phyloP scores from a whole-genome alignment of 2,113 vertebrate genomes.

The Nycticorax nycticorax region DNA sequence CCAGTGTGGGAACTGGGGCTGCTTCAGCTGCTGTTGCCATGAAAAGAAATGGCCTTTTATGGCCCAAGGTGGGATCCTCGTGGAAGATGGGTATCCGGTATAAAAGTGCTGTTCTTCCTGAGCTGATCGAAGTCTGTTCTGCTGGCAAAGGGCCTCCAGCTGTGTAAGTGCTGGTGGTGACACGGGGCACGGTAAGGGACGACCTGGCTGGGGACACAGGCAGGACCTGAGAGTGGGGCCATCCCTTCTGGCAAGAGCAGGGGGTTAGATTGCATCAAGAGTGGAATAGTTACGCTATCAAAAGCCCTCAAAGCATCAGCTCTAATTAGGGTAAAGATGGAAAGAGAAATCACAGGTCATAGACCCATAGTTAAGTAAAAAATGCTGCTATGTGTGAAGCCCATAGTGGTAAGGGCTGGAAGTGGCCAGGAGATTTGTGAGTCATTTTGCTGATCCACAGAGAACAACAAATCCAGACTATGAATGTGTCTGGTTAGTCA shows the following conservation, averaged over 20 bases:
- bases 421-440: neutral
- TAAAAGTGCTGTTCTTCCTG: neutral
- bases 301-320: neutral
- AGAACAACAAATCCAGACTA: neutral
- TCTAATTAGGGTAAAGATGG: neutral
- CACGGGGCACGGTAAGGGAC: fast-evolving
- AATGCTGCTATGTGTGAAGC: neutral
- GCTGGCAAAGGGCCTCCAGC: neutral
- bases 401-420: neutral
- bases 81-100: neutral
- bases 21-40: neutral
- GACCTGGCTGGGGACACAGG: neutral
- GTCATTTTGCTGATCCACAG: neutral
- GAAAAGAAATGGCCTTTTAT: neutral
- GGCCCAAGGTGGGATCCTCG: fast-evolving
- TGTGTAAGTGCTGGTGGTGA: neutral
- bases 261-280: neutral
- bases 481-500: neutral
- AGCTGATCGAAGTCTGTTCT: neutral
- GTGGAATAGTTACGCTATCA: neutral
- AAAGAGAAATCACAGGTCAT: neutral
- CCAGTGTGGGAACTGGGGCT: neutral
- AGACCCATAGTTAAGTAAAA: neutral
- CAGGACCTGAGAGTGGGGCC: neutral
- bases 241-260: neutral